Evolutionary conservation across 2,797 vertebrate genomes (phyloP), one percentile per base, ranked within the genome.

Genomic region (Pterois miles): DNA sequence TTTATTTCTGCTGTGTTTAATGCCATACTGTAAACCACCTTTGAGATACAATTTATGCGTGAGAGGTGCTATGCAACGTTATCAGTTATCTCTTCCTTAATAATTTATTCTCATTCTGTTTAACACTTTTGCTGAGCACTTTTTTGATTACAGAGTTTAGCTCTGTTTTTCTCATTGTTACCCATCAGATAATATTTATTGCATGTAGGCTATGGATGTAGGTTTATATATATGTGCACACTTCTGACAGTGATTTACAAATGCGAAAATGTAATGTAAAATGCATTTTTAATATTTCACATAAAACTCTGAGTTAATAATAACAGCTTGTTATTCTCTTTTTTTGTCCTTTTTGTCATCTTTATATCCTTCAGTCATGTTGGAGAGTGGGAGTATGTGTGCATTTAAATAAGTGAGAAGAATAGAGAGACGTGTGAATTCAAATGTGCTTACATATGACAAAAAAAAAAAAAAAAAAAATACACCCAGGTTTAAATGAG

Each of bases 361-460:
- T 36, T 50, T 66, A 34, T 33, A 46, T 75, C 22, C 10, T 27
- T 0, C 40, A 43, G 40, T 43, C 7, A 18, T 25, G 43, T 40
- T 20, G 20, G 34, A 20, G 46, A 23, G 46, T 59, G 46, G 59
- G 40, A 75, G 67, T 53, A 20, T 4, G 11, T 27, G 43, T 48
- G 62, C 7, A 65, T 65, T 58, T 65, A 48, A 81, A 62, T 71
- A 22, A 54, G 53, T 34, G 13, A 59, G 25, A 43, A 43, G 52
- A n/a, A 57, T 52, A 58, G 31, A 60, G 9, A 9, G 34, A 59
- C 0, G 18, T 53, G 34, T 27, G 14, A 50, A 33, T 79, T 73
- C 18, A 46, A 34, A 71, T 62, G 40, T 62, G 48, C 66, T 74
- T 65, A 58, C 38, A 64, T 14, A 34, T 43, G 40, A 43, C 40